Base-by-base conservation (phyloP, 2,888 invertebrate genomes). In the Sclerodermus sp. region DNA sequence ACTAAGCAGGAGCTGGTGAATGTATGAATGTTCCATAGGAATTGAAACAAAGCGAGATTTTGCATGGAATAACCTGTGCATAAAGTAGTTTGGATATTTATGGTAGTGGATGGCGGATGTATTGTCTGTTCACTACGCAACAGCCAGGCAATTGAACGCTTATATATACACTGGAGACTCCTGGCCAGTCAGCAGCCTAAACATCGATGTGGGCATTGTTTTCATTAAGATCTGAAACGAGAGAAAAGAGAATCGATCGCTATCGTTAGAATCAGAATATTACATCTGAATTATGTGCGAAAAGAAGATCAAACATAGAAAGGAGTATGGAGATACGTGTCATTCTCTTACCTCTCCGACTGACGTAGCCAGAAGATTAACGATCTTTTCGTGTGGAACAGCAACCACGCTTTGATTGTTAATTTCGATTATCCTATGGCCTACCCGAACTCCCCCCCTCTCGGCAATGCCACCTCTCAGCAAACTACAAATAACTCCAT, bases 151-250 rank as follows among this genome's bases (percentile, higher is more conserved):
- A 68, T 63, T 64, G 66, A 69, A 66, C 63, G 55, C 56, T 62
- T 90, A 98, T 83, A 99, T 97, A 83, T 96, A 99, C 81, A 97
- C 91, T 67, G 99, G 99, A 80, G 95, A 94, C 83, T 99, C 99
- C 82, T 99, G 99, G 55, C 99, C 99, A 67, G 99, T 99, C 75
- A 99, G 84, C 77, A 99, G 85, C 73, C 98, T 88, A 84, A 97
- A 99, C 96, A 99, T 99, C 62, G 98, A 98, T 64, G 99, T 99
- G 70, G 99, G 99, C 99, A 99, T 99, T 54, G 99, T 99, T 83
- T 99, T 99, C 98, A 99, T 99, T 71, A 97, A 86, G 71, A 99
- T 99, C 96, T 97, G 85, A 30, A 85, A 83, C n/a, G 10, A 30
- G 10, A 10, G 30, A 30, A 30, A 6, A 10, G 10, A 30, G 10